phyloP scores from a whole-genome alignment of 2,888 invertebrate species.

The Chrysomela aeneicollis region DNA sequence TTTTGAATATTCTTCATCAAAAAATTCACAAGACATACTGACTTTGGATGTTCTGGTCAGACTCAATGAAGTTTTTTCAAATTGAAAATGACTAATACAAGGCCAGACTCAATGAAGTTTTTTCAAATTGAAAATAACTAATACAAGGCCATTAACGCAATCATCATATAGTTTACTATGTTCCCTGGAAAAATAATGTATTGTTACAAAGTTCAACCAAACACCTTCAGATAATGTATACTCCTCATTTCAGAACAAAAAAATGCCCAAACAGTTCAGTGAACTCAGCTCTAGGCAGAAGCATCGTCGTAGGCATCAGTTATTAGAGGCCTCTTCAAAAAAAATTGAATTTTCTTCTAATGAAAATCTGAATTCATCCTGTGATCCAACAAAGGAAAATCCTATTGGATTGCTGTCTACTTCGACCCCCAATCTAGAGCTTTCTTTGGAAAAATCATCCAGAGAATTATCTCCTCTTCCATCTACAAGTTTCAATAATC shows the following conservation, averaged over 20 bases:
- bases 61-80: too few relatives aligned
- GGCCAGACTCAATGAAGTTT: too few relatives aligned
- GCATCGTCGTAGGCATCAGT: constrained; percentile 10
- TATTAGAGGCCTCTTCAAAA: not conserved
- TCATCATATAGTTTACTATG: too few relatives aligned
- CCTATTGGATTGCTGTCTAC: not conserved
- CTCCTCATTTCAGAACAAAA: not conserved
- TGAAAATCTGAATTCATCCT: not conserved
- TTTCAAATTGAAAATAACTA: too few relatives aligned
- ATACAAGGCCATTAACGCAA: too few relatives aligned
- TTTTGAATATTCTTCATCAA: too few relatives aligned
- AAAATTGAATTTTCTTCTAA: not conserved
- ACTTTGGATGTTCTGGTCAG: too few relatives aligned
- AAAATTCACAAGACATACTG: too few relatives aligned
- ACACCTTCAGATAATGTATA: not conserved
- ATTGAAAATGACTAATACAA: too few relatives aligned
- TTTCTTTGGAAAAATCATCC: not conserved
- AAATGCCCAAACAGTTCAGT: constrained; percentile 3
- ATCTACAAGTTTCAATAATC: not conserved
- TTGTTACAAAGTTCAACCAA: not conserved
- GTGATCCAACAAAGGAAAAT: not conserved
- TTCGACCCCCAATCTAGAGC: not conserved
- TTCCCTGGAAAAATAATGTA: not conserved
- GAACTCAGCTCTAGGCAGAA: constrained; percentile 4
- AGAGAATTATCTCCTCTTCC: not conserved